Conservation (phyloP, 2,113 vertebrate species). For the Riparia riparia region DNA sequence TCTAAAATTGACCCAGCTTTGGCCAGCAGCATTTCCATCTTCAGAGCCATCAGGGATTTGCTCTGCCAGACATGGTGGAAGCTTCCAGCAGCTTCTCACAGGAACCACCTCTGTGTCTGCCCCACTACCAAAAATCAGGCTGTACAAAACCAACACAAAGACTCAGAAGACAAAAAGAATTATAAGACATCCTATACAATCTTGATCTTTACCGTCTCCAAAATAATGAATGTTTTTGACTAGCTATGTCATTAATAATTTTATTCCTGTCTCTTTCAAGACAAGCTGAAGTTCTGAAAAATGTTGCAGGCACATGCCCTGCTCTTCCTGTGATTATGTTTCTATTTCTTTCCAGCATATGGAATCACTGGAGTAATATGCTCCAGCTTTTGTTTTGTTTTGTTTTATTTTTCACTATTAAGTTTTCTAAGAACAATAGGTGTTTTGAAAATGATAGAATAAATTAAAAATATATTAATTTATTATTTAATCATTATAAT, state of each 20-base stretch:
- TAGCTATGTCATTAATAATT: background rate
- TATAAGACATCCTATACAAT: background rate
- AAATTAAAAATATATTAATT: background rate
- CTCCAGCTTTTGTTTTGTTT: background rate
- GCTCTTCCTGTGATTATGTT: background rate
- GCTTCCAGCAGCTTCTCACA: background rate
- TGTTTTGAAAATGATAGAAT: background rate
- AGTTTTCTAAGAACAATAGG: background rate
- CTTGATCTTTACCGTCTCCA: background rate
- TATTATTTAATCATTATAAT: background rate
- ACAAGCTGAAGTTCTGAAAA: background rate
- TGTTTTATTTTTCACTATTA: background rate
- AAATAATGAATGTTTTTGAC: background rate
- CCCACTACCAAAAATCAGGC: rapidly evolving
- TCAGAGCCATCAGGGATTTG: too few relatives aligned
- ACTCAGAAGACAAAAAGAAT: background rate
- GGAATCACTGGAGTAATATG: background rate
- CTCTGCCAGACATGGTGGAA: rapidly evolving
- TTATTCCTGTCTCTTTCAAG: background rate
- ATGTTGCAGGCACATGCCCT: background rate
- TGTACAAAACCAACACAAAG: background rate
- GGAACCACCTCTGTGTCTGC: background rate
- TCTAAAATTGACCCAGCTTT: rapidly evolving
- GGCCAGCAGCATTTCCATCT: background rate
- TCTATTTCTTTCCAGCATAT: background rate